Percentiles rank a stretch among this genome's conserved stretches.
Evolutionary conservation across 2,113 vertebrate species (phyloP).

Genomic region (Bufo bufo): DNA sequence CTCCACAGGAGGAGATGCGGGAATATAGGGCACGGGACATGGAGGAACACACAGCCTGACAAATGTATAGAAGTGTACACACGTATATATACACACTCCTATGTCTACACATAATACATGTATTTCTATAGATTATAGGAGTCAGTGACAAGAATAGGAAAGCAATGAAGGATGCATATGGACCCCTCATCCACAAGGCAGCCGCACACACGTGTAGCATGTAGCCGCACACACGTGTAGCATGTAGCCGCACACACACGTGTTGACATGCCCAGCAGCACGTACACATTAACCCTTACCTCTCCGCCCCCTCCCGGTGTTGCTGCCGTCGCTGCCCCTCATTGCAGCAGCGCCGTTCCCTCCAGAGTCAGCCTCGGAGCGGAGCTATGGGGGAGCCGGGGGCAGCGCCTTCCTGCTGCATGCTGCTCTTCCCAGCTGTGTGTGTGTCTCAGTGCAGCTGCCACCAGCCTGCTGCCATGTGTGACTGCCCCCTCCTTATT

Average conservation of each 20-base stretch:
- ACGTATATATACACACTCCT: too few species aligned
- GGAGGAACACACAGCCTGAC: too few species aligned
- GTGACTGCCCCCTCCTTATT: conserved; percentile 27
- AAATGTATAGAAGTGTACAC: too few species aligned
- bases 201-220: too few species aligned
- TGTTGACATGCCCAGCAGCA: conserved; percentile 15
- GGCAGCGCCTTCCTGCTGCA: neutral
- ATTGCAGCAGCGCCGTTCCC: conserved; percentile 11
- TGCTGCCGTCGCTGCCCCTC: conserved; percentile 36
- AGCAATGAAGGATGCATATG: too few species aligned
- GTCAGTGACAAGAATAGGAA: too few species aligned
- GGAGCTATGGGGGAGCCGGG: neutral
- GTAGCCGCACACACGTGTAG: too few species aligned
- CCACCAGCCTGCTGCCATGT: conserved; percentile 37
- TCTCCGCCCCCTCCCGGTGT: neutral
- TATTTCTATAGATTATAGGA: too few species aligned
- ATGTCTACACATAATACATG: too few species aligned
- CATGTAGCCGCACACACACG: neutral
- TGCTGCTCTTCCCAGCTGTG: neutral
- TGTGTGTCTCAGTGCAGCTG: conserved; percentile 29
- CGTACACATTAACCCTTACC: conserved; percentile 45
- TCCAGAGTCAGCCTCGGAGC: conserved; percentile 26
- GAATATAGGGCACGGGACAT: neutral
- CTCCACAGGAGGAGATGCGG: neutral
- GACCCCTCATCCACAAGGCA: too few species aligned